phyloP scores from a whole-genome alignment of 2,113 vertebrate species.

The Sphyrna mokarran region DNA sequence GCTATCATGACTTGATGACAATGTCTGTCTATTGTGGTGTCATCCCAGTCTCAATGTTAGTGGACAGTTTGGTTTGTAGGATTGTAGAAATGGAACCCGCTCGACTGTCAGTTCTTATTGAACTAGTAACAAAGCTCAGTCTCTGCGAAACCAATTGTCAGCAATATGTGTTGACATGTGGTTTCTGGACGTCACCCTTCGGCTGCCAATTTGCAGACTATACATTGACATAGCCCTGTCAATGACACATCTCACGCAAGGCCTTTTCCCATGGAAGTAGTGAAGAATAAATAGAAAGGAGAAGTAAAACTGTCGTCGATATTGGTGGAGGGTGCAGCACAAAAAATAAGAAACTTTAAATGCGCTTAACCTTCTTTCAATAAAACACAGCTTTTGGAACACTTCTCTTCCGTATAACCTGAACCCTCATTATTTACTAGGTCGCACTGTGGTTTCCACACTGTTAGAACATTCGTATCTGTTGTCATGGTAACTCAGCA shows the following conservation, averaged over 20 bases:
- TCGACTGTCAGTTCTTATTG: background rate
- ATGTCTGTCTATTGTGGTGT: background rate
- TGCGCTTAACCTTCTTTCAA: background rate
- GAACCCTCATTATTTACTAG: background rate
- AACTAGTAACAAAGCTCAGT: background rate
- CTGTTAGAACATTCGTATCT: conserved; percentile 13
- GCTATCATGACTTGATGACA: background rate
- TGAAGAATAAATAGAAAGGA: background rate
- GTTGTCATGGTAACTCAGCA: conserved; percentile 19
- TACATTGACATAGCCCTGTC: background rate
- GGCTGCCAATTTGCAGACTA: background rate
- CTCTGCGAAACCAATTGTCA: background rate
- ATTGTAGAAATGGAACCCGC: background rate
- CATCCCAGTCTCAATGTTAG: background rate
- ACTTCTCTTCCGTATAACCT: background rate
- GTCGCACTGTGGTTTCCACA: background rate
- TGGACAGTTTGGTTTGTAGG: background rate
- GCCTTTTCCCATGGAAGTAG: background rate
- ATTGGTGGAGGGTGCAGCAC: background rate
- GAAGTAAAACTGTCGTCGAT: background rate
- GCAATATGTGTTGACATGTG: background rate
- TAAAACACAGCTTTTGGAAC: background rate
- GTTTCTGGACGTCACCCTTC: background rate
- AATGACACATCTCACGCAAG: background rate
- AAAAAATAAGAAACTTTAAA: background rate